These are phyloP conservation scores for Zophobas atratus DNA, from an alignment of 1,140 invertebrate species.

Conservation along the genomic window DNA sequence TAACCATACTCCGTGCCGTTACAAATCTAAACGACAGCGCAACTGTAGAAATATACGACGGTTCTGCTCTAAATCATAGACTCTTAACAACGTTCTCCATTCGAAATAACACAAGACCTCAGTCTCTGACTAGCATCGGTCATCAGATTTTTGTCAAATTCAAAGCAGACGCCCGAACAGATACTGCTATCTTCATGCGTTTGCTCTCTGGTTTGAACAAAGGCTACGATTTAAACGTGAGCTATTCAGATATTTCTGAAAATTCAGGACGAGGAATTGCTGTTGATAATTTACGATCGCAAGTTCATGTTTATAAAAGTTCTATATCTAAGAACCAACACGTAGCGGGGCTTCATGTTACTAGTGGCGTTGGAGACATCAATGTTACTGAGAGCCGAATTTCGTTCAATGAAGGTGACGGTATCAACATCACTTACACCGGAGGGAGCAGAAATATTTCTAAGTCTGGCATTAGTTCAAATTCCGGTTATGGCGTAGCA, in stretches of 20 bases:
- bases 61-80: conserved; percentile 78
- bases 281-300: conserved; percentile 87
- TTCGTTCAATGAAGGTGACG: conserved; percentile 92
- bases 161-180: conserved; percentile 77
- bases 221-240: conserved; percentile 90
- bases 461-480: conserved; percentile 83
- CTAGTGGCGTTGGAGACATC: conserved; percentile 90
- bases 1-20: conserved; percentile 85
- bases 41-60: conserved; percentile 84
- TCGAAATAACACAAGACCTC: conserved; percentile 85
- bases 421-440: conserved; percentile 91
- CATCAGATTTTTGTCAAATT: conserved; percentile 86
- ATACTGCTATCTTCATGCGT: conserved; percentile 82
- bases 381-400: conserved; percentile 93
- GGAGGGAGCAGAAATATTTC: conserved; percentile 94
- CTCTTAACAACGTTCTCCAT: conserved; percentile 79
- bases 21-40: conserved; percentile 83
- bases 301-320: conserved; percentile 84
- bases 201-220: conserved; percentile 85
- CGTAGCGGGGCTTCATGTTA: conserved; percentile 89
- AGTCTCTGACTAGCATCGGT: conserved; percentile 85
- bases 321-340: conserved; percentile 91
- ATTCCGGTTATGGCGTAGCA: conserved; percentile 87
- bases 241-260: conserved; percentile 85
- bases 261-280: conserved; percentile 95